A percentile compares a stretch with the other conserved stretches of the same genome.
Conservation (phyloP, 2,888 invertebrate genomes). For the Agonum fuliginosum region DNA sequence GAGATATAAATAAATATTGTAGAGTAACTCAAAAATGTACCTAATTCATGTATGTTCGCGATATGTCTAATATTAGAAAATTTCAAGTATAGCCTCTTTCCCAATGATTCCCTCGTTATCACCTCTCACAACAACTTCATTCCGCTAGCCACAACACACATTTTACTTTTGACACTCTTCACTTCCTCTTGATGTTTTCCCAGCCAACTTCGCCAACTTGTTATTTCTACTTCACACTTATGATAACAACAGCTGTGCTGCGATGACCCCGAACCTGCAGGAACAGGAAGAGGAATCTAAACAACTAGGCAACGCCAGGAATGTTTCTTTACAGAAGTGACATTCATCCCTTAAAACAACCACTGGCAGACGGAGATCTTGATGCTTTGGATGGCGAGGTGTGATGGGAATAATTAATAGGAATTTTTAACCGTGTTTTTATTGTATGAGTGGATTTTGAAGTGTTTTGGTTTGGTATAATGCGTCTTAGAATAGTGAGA, state of each 20-base stretch:
- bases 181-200: slow-evolving; percentile 54
- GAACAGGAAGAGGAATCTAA: slow-evolving; percentile 33
- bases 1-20: no score
- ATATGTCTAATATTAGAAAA: no score
- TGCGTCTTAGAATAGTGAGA: background rate
- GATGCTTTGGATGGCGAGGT: background rate
- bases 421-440: background rate
- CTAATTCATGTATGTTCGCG: no score
- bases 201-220: slow-evolving; percentile 50
- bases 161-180: slow-evolving; percentile 5
- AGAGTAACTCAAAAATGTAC: no score
- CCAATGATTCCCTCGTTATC: slow-evolving; percentile 46
- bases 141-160: slow-evolving; percentile 43
- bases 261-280: slow-evolving; percentile 6
- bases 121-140: slow-evolving; percentile 37
- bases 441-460: background rate
- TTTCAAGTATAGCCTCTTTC: slow-evolving; percentile 13
- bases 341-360: background rate
- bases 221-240: slow-evolving; percentile 55
- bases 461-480: background rate
- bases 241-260: slow-evolving; percentile 53
- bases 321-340: slow-evolving; percentile 21
- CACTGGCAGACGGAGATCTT: background rate
- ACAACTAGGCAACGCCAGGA: background rate
- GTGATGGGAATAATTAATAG: background rate